Base-by-base conservation (phyloP, 2,888 invertebrate species). In the Dasysyrphus tricinctus region DNA sequence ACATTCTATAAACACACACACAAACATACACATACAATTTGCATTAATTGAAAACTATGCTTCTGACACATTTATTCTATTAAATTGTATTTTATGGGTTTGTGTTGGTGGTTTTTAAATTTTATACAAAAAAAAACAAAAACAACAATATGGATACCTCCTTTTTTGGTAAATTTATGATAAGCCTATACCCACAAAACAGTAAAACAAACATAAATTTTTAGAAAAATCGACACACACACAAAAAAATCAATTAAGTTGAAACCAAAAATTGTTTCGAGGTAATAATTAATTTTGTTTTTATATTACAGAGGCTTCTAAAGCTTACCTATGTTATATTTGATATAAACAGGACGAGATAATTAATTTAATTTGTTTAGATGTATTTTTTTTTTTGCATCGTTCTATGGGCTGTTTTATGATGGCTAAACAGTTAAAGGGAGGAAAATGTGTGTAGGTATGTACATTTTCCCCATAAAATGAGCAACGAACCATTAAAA, bases 221-320 rank as follows among this genome's bases (percentile, higher is more conserved):
- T 14, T 24, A 16, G 47, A 47, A 47, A 16, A 16, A 16, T 19
- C 19, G 0, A 49, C 9, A 19, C 9, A 61, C 4, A 6, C 39
- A 37, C n/a, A 59, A 59, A 19, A 61, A 61, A 61, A 61, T 42
- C 61, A 61, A 61, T 61, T 61, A 44, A 61, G 5, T 61, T 24
- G 42, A 61, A 61, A 42, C 61, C 61, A 24, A 61, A 61, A 61
- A 42, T 12, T 61, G 14, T 39, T 61, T 42, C 29, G 39, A 24
- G 57, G 57, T 37, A 37, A 37, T 59, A 29, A 54, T 29, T 11
- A 11, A 14, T 47, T 37, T 34, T 34, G 3, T 56, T 57, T 34
- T 56, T 12, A 2, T 61, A n/a, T n/a, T 9, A 42, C 5, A 42
- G 3, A 49, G 19, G 49, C 19, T 19, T 5, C 19, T 19, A 14